Evolutionary conservation across 2,888 invertebrate species (phyloP).

Genomic region (Sympetrum striolatum): DNA sequence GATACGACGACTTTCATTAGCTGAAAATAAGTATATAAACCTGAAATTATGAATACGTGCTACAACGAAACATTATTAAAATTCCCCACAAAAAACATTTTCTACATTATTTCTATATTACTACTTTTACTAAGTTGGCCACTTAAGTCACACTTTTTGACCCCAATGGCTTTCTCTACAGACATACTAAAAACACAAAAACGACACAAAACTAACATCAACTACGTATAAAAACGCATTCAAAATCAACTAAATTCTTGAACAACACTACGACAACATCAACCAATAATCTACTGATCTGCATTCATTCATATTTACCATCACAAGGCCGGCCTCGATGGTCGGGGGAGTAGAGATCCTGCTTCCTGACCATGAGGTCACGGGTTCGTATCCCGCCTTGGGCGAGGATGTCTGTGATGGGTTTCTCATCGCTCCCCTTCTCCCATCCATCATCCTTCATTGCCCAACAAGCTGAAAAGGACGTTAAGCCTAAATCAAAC

Average conservation of each 20-base stretch:
- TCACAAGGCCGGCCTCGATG: constrained; percentile 35
- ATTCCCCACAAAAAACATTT: no score
- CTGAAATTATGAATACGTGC: no score
- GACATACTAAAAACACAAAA: background rate
- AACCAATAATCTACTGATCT: background rate
- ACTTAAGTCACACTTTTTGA: no score
- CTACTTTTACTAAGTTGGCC: no score
- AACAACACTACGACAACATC: background rate
- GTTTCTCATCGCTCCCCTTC: constrained; percentile 31
- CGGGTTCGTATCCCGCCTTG: constrained; percentile 32
- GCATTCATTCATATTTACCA: constrained; percentile 16
- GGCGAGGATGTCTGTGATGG: constrained; percentile 42
- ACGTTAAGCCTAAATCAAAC: background rate
- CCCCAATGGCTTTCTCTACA: no score
- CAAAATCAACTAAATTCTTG: background rate
- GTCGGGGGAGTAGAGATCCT: constrained; percentile 41
- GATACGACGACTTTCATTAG: background rate
- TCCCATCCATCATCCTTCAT: constrained; percentile 35
- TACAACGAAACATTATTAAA: background rate
- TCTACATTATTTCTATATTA: no score
- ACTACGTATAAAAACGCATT: background rate
- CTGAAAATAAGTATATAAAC: no score
- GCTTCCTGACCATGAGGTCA: constrained; percentile 41
- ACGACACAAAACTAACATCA: background rate
- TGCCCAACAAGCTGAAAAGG: constrained; percentile 39